phyloP scores from a whole-genome alignment of 2,797 vertebrate genomes.

The Gadopsis bispinosus region DNA sequence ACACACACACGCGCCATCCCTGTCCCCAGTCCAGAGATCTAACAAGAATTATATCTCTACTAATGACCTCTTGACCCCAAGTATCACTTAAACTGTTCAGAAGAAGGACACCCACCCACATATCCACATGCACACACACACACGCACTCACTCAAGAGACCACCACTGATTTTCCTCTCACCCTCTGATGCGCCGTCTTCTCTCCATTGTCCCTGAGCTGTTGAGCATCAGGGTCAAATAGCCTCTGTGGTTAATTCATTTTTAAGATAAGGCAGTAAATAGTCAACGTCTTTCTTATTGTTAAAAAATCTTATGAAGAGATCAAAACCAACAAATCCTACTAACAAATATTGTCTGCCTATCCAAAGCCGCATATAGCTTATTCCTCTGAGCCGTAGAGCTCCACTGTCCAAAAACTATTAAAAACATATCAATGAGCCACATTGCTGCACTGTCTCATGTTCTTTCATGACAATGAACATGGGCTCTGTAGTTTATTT shows the following conservation, averaged over 20 bases:
- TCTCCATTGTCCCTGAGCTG: conserved; percentile 34
- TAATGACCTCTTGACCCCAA: conserved; percentile 60
- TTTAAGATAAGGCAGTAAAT: conserved; percentile 14
- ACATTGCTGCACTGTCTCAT: background rate
- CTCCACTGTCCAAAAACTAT: background rate
- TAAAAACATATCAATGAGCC: background rate
- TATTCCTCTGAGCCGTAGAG: background rate
- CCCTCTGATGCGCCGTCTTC: conserved; percentile 18
- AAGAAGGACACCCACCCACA: conserved; percentile 20
- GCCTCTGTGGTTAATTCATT: conserved; percentile 43
- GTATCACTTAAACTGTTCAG: conserved; percentile 62
- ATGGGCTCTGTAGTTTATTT: background rate
- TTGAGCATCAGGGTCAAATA: conserved; percentile 31
- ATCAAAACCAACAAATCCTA: background rate
- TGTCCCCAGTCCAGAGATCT: conserved; percentile 46
- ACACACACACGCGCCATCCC: conserved; percentile 18
- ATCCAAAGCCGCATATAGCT: background rate
- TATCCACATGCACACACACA: background rate
- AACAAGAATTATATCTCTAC: conserved; percentile 56
- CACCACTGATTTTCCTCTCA: conserved; percentile 27
- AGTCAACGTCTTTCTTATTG: background rate
- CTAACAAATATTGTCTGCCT: background rate
- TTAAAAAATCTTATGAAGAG: background rate
- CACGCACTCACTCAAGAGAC: conserved; percentile 7
- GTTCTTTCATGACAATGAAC: background rate